Evolutionary conservation across 35 echinoderm and acorn worm genomes (phyloP).

Genomic region (Amphiura filiformis): DNA sequence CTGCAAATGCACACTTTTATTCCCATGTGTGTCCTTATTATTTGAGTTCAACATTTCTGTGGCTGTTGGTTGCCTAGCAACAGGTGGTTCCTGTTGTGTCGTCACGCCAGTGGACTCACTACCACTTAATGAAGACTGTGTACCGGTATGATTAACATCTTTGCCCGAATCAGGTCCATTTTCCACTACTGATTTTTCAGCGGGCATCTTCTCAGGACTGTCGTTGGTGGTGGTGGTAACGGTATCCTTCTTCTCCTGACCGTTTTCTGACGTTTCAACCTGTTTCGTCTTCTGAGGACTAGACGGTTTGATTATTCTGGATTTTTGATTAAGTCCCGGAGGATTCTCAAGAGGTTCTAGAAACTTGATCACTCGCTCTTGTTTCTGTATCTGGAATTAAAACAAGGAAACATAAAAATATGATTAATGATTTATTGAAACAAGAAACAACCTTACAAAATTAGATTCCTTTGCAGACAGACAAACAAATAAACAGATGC

Average conservation of each 20-base stretch:
- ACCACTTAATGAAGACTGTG: too few relatives aligned
- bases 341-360: constrained; percentile 50
- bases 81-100: background rate
- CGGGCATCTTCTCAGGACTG: background rate
- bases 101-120: too few relatives aligned
- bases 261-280: background rate
- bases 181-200: background rate
- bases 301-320: background rate
- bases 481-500: too few relatives aligned
- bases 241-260: background rate
- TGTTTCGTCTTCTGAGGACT: background rate
- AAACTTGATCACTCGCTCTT: constrained; percentile 46
- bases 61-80: background rate
- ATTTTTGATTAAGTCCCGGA: constrained; percentile 24
- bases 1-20: background rate
- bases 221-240: background rate
- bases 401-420: too few relatives aligned
- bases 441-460: too few relatives aligned
- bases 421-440: too few relatives aligned
- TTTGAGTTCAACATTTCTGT: constrained; percentile 3
- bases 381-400: constrained; percentile 35
- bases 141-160: background rate
- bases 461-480: too few relatives aligned
- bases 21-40: background rate
- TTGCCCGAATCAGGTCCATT: background rate